Percentiles rank a stretch among this genome's conserved stretches.
These are phyloP conservation scores for Drosophila sordidapex DNA, from an alignment of 2,888 invertebrate species.

Conservation along the genomic window DNA sequence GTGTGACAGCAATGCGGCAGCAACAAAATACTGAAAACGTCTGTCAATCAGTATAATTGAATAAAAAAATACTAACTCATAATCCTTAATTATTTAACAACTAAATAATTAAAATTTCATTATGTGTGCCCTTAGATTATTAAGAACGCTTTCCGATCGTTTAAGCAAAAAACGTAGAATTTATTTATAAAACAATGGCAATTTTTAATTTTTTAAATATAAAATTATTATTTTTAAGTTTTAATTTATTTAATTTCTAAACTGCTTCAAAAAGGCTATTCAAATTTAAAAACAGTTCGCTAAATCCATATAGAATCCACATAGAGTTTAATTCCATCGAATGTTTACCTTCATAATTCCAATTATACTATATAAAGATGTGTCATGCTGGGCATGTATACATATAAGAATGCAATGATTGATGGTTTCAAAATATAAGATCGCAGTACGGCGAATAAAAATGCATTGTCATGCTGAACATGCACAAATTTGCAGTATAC, in stretches of 20 bases:
- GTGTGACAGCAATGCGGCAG: conserved; percentile 36
- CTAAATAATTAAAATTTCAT: background rate
- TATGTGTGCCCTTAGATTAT: background rate
- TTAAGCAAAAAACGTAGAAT: background rate
- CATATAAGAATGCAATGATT: background rate
- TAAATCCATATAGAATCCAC: background rate
- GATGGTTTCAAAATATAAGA: background rate
- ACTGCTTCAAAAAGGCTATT: background rate
- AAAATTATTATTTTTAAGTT: background rate
- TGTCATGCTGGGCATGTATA: background rate
- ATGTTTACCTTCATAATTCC: background rate
- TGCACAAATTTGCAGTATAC: conserved; percentile 25
- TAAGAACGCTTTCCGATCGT: background rate
- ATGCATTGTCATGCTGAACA: conserved; percentile 28
- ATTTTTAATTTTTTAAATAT: background rate
- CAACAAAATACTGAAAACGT: conserved; percentile 17
- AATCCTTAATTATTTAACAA: background rate
- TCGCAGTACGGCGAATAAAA: conserved; percentile 10
- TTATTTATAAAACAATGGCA: background rate
- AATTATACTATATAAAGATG: background rate
- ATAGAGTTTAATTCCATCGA: background rate
- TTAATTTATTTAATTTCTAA: too few relatives aligned
- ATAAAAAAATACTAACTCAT: conserved; percentile 2
- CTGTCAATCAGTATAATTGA: background rate
- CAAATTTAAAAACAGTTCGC: background rate